Base-by-base conservation (phyloP, 2,888 invertebrate genomes). In the Nebria salina region DNA sequence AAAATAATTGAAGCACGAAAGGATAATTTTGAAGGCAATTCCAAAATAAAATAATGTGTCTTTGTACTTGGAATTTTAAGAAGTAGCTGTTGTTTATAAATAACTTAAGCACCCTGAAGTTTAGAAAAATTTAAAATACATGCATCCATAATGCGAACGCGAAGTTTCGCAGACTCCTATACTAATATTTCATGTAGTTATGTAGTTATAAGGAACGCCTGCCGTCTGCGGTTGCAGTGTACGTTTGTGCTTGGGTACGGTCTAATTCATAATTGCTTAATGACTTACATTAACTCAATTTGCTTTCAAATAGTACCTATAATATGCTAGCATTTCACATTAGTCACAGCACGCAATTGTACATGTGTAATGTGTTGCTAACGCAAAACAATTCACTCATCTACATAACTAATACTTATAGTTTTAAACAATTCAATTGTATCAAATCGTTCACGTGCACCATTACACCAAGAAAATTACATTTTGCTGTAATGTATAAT, bases 251-350 rank as follows among this genome's bases (percentile, higher is more conserved):
- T 34, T 6, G 13, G 8, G 2, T 11, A 54, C 7, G 54, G 54
- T 54, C 54, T 54, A 70, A 75, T 65, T 68, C 64, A 75, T 75
- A 80, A 80, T 80, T 80, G 80, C 75, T 72, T 80, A 80, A 80
- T 70, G 65, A 80, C 80, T 75, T 54, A 75, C 70, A 80, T 80
- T 80, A 80, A 80, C 75, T 80, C 80, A 80, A 80, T 80, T 80
- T 80, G 75, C 75, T 75, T 80, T 80, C 75, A 64, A 75, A 75
- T 15, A 68, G 68, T 75, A 77, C 65, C 72, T 54, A 54, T 54
- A 54, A 54, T 54, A 54, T 54, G 54, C 54, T 11, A 54, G 54
- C 54, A 54, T 2, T 54, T 13, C 54, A 54, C 54, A 54, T 54
- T 54, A 54, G 54, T 54, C 54, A 13, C 54, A 54, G 54, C 54